These are phyloP conservation scores for Petroica traversi DNA, from an alignment of 2,113 vertebrate genomes.

Conservation along the genomic window DNA sequence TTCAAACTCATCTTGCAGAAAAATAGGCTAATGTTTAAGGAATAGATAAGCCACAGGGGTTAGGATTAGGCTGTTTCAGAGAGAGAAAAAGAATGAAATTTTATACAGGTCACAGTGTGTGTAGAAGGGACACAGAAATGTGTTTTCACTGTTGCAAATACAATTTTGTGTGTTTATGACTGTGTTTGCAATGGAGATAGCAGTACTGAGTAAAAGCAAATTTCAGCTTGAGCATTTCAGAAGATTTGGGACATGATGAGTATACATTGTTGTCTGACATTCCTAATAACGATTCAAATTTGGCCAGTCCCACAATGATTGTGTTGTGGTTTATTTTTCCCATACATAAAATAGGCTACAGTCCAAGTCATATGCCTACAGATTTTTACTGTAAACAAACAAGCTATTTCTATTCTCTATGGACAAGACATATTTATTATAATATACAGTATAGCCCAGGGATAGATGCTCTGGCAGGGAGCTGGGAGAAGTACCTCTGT, in stretches of 20 bases:
- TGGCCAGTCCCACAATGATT: neutral
- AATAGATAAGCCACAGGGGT: neutral
- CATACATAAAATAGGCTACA: neutral
- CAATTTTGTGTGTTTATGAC: neutral
- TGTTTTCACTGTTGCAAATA: neutral
- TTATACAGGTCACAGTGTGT: neutral
- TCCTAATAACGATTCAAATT: neutral
- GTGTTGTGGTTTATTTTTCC: neutral
- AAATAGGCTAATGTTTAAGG: neutral
- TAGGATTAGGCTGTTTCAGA: neutral
- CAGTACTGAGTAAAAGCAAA: neutral
- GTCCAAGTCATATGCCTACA: neutral
- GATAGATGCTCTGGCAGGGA: neutral
- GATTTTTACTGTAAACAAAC: conserved; percentile 12
- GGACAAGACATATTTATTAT: neutral
- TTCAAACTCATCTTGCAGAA: neutral
- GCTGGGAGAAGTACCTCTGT: neutral
- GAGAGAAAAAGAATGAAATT: neutral
- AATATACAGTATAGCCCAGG: neutral
- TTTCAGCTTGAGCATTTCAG: neutral
- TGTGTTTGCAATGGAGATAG: neutral
- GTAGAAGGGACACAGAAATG: neutral
- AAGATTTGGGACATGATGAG: neutral
- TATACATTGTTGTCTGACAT: neutral
- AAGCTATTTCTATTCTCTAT: neutral